phyloP scores from a whole-genome alignment of 1,140 invertebrate genomes.

The Euura saliciscinereae region DNA sequence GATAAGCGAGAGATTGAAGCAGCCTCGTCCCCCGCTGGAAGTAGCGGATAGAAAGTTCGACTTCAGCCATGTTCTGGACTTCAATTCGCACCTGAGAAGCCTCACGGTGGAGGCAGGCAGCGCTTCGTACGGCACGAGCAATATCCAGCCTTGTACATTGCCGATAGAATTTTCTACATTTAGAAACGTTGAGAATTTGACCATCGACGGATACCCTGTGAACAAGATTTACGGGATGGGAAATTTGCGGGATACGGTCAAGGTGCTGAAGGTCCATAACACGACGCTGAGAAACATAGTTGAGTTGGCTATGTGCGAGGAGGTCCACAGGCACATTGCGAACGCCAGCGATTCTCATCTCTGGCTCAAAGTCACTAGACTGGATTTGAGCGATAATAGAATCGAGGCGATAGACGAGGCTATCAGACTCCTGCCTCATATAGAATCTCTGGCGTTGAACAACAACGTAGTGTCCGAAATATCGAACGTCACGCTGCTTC shows the following conservation, averaged over 20 bases:
- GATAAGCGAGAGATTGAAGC: constrained; percentile 84
- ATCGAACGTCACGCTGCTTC: constrained; percentile 78
- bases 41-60: constrained; percentile 75
- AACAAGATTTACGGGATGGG: constrained; percentile 72
- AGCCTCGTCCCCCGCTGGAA: constrained; percentile 80
- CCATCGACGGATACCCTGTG: constrained; percentile 67
- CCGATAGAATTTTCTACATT: constrained; percentile 82
- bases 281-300: constrained; percentile 67
- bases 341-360: constrained; percentile 57
- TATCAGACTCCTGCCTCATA: constrained; percentile 78
- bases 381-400: constrained; percentile 82
- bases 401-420: constrained; percentile 80
- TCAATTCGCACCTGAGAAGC: constrained; percentile 75
- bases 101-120: constrained; percentile 74
- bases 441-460: constrained; percentile 75
- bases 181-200: constrained; percentile 70
- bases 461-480: constrained; percentile 79
- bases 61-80: constrained; percentile 89
- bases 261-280: constrained; percentile 65
- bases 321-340: constrained; percentile 65
- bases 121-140: constrained; percentile 74
- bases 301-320: constrained; percentile 80
- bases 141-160: constrained; percentile 81
- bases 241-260: constrained; percentile 72
- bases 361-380: constrained; percentile 58